Conservation (phyloP, 2,888 invertebrate species). For the Caenorhabditis sinica region DNA sequence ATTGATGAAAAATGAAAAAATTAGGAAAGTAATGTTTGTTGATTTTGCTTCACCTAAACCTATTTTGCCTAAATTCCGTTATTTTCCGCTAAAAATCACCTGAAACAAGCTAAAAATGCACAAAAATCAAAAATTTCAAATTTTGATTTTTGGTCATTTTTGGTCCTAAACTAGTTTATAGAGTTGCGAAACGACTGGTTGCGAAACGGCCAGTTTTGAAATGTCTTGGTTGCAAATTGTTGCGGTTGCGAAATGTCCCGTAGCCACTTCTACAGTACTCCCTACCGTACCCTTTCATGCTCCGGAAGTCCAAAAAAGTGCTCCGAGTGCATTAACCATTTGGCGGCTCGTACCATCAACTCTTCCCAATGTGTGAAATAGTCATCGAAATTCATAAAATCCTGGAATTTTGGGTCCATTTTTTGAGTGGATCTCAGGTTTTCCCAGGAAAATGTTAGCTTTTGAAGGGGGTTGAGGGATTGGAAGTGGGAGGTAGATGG, state of each 20-base stretch:
- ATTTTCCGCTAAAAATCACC: too few relatives aligned
- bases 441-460: slow-evolving; percentile 5
- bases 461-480: slow-evolving; percentile 35
- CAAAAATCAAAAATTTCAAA: background rate
- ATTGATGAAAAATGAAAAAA: too few relatives aligned
- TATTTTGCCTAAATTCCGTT: too few relatives aligned
- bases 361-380: slow-evolving; percentile 38
- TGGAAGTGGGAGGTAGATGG: background rate
- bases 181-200: too few relatives aligned
- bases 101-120: too few relatives aligned
- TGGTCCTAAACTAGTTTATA: too few relatives aligned
- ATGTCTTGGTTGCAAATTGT: background rate
- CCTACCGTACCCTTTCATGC: slow-evolving; percentile 38
- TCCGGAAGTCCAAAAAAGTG: slow-evolving; percentile 41
- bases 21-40: too few relatives aligned
- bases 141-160: too few relatives aligned
- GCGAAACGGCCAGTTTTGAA: too few relatives aligned
- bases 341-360: slow-evolving; percentile 36
- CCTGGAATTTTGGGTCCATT: slow-evolving; percentile 11
- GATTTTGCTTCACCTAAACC: too few relatives aligned
- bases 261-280: too few relatives aligned
- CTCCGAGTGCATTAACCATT: slow-evolving; percentile 50
- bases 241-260: background rate
- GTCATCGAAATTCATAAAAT: slow-evolving; percentile 28
- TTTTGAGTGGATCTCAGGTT: slow-evolving; percentile 24